A percentile compares a stretch with the other conserved stretches of the same genome.
These are phyloP conservation scores for Andrena bucephala DNA, from an alignment of 2,888 invertebrate genomes.

Conservation along the genomic window DNA sequence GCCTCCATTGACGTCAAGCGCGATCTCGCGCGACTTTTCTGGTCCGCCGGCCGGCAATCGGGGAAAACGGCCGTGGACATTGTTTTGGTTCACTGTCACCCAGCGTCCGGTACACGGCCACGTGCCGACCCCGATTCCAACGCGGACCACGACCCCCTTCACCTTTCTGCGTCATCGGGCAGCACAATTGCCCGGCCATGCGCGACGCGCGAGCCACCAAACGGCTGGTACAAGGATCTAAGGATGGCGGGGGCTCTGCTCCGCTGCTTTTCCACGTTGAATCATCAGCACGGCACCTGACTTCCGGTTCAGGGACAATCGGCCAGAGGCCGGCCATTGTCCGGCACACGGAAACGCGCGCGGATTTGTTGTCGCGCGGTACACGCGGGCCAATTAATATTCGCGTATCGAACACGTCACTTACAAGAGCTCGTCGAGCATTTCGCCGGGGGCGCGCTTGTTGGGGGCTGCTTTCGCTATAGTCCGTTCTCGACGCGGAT, in stretches of 20 bases:
- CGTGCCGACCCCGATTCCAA: slow-evolving; percentile 47
- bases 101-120: slow-evolving; percentile 60
- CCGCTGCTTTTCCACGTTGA: slow-evolving; percentile 24
- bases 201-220: not conserved
- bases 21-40: slow-evolving; percentile 37
- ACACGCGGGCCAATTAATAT: slow-evolving; percentile 35
- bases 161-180: slow-evolving; percentile 34
- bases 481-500: too few relatives aligned
- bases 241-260: slow-evolving; percentile 15
- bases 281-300: slow-evolving; percentile 8
- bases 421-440: not conserved
- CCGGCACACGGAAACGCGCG: slow-evolving; percentile 24
- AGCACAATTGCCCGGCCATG: not conserved
- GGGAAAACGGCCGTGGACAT: slow-evolving; percentile 52
- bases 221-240: not conserved
- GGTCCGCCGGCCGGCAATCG: slow-evolving; percentile 38
- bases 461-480: not conserved
- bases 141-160: slow-evolving; percentile 3
- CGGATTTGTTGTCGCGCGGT: slow-evolving; percentile 23
- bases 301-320: slow-evolving; percentile 25
- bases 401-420: slow-evolving; percentile 22
- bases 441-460: not conserved
- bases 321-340: slow-evolving; percentile 21
- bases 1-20: slow-evolving; percentile 62
- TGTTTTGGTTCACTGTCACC: slow-evolving; percentile 48